A percentile compares a stretch with the other conserved stretches of the same genome.
phyloP scores from a whole-genome alignment of 1,140 invertebrate species.

The Lepidotrigona ventralis region DNA sequence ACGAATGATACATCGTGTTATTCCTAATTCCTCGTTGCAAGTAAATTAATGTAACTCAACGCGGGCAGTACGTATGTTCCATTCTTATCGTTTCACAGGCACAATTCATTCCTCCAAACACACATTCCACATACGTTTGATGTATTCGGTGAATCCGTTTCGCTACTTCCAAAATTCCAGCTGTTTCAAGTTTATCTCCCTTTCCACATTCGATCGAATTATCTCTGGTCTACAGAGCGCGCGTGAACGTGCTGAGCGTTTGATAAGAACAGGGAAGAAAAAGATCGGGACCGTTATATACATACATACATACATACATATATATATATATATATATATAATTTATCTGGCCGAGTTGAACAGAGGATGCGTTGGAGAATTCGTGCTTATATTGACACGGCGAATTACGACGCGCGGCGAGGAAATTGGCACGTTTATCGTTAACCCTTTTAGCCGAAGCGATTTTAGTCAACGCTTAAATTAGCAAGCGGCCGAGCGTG shows the following conservation, averaged over 20 bases:
- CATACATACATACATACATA: background rate
- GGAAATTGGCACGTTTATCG: conserved; percentile 17
- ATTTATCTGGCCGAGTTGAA: background rate
- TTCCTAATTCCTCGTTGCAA: too few relatives aligned
- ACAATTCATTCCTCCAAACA: too few relatives aligned
- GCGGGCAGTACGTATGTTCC: too few relatives aligned
- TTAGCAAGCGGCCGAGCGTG: background rate
- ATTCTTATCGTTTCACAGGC: too few relatives aligned
- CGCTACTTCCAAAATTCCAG: too few relatives aligned
- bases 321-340: background rate
- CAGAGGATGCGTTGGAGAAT: background rate
- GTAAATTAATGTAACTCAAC: too few relatives aligned
- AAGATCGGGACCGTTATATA: background rate
- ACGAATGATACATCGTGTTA: too few relatives aligned
- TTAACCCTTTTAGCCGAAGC: background rate
- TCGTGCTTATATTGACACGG: background rate
- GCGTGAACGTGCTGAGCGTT: background rate
- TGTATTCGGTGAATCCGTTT: too few relatives aligned
- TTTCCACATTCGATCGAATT: too few relatives aligned
- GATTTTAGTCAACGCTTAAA: background rate
- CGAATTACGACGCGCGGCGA: conserved; percentile 6
- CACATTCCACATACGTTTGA: too few relatives aligned
- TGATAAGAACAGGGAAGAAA: conserved; percentile 7
- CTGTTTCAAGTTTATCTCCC: too few relatives aligned
- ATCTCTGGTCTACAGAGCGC: too few relatives aligned